A percentile compares a stretch with the other conserved stretches of the same genome.
Evolutionary conservation across 2,113 vertebrate genomes (phyloP).

Genomic region (Cyanocitta stelleri): DNA sequence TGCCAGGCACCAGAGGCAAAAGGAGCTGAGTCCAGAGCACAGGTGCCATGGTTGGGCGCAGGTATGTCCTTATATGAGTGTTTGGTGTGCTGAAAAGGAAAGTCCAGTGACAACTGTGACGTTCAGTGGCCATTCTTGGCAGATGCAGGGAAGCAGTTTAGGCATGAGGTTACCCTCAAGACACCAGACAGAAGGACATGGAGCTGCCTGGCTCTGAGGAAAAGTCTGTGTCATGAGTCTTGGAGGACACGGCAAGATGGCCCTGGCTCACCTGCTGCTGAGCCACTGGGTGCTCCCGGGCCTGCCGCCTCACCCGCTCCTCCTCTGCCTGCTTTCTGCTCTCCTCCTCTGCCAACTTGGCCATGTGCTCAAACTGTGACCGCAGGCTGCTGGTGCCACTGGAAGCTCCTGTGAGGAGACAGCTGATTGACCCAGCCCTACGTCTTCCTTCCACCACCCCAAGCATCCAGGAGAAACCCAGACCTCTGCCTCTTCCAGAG

Average conservation of each 20-base stretch:
- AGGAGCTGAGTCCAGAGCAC: background rate
- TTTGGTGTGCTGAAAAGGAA: background rate
- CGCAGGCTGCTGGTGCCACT: slow-evolving; percentile 81
- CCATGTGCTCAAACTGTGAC: slow-evolving; percentile 87
- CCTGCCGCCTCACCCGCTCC: slow-evolving; percentile 70
- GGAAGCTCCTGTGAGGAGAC: slow-evolving; percentile 24
- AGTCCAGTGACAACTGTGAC: background rate
- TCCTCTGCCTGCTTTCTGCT: slow-evolving; percentile 77
- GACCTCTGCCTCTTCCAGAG: background rate
- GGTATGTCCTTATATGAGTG: background rate
- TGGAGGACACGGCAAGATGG: background rate
- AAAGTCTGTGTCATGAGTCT: background rate
- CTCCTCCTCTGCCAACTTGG: slow-evolving; percentile 77
- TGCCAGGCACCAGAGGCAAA: background rate
- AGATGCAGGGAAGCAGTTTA: background rate
- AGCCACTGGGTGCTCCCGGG: slow-evolving; percentile 60
- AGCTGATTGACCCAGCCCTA: background rate
- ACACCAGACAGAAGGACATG: background rate
- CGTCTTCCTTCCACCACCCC: background rate
- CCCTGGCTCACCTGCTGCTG: slow-evolving; percentile 37
- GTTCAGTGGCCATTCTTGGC: background rate
- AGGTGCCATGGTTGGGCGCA: background rate
- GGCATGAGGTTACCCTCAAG: background rate
- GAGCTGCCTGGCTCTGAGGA: background rate
- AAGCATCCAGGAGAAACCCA: background rate